phyloP scores from a whole-genome alignment of 2,113 vertebrate genomes.

The Megaceryle maxima region DNA sequence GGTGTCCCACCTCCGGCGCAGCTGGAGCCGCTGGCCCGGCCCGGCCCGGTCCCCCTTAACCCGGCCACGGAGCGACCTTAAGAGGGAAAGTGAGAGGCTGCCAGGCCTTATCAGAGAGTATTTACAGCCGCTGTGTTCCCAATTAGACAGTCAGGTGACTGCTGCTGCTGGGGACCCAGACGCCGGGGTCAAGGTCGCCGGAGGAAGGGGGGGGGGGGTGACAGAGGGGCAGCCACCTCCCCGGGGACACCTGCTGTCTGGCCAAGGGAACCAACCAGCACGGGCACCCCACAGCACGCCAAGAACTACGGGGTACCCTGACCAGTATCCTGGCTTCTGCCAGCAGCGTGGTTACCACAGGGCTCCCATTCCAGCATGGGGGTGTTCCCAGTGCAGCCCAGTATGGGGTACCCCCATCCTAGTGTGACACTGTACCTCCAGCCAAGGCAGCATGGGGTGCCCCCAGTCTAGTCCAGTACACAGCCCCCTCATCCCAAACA shows the following conservation, averaged over 20 bases:
- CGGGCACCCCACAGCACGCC: fast-evolving
- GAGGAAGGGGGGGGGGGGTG: background rate
- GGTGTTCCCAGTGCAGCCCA: background rate
- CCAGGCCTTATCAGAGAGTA: slow-evolving; percentile 72
- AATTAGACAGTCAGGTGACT: slow-evolving; percentile 73
- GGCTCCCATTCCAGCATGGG: background rate
- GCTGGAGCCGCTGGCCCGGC: no score
- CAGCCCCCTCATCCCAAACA: background rate
- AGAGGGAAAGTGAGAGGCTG: slow-evolving; percentile 57
- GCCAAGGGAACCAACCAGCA: fast-evolving
- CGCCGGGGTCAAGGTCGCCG: slow-evolving; percentile 34
- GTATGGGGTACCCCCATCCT: background rate
- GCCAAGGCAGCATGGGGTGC: background rate
- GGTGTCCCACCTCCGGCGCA: fast-evolving
- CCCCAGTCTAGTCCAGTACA: background rate
- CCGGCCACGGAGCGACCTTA: slow-evolving; percentile 44
- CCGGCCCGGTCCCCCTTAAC: slow-evolving; percentile 36
- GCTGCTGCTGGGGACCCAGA: slow-evolving; percentile 69
- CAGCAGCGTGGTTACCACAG: fast-evolving
- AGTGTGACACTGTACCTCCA: background rate
- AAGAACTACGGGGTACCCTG: no score
- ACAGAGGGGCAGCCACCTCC: background rate
- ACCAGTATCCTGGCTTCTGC: background rate
- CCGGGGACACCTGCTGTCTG: background rate
- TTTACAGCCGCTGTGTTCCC: slow-evolving; percentile 73